Evolutionary conservation across 2,888 invertebrate genomes (phyloP), one percentile per base, ranked within the genome.

Genomic region (Lypha dubia): DNA sequence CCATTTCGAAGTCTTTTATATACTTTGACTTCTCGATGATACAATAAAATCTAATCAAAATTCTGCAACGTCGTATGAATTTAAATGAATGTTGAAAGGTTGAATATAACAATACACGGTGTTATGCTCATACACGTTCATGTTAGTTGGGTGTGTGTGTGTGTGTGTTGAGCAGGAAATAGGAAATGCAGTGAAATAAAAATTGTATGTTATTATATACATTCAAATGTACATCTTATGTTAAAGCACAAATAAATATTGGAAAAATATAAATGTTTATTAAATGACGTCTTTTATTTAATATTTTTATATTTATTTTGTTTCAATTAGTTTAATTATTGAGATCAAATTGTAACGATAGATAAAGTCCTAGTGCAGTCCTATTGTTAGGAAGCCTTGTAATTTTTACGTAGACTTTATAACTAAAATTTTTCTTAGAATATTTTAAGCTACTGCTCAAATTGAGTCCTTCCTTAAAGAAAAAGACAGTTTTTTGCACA

Each of bases 1-100:
- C 51, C 63, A 51, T 63, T 74, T 51, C 7, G 22, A 74, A 51
- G 38, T 63, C 41, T 63, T 71, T 79, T 46, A 46, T 46, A 32
- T 70, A 49, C 41, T 17, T 65, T 65, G 56, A 63, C 32, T 67
- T 76, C 38, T 58, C 60, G 51, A 35, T 76, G 49, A 15, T 68
- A 76, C 73, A 80, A 80, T 84, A 77, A 80, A 81, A 84, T 84
- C 84, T 84, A 80, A 84, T 84, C 84, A 80, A 81, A 80, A 80
- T 80, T 81, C 73, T 80, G 68, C 73, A 84, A 84, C 84, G 84
- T 84, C 76, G n/a, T 56, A 80, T 77, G 71, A 84, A 76, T 84
- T 75, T 68, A 62, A 81, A 80, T 80, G 68, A 79, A 71, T 8
- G 24, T 68, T 41, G 24, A 35, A 67, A 44, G 13, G 8, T 63